Conservation (phyloP, 2,113 vertebrate species). For the Gavialis gangeticus region DNA sequence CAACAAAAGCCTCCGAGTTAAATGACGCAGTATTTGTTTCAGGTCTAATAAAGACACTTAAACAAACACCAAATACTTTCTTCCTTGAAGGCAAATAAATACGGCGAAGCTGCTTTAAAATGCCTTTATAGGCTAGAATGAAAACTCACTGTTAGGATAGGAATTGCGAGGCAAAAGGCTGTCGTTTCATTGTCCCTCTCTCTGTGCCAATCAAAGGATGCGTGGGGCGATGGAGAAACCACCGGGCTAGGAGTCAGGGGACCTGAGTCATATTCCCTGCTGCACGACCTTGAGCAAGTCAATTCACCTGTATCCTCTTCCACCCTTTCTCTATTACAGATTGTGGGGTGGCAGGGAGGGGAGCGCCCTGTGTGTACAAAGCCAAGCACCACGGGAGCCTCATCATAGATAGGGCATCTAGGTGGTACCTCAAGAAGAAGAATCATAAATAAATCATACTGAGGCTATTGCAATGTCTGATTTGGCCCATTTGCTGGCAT, state of each 20-base stretch:
- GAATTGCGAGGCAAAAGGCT: neutral
- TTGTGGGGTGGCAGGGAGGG: rapidly evolving
- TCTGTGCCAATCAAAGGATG: neutral
- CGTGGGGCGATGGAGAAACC: rapidly evolving
- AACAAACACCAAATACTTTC: conserved; percentile 21
- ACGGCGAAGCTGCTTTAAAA: neutral
- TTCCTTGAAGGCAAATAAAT: neutral
- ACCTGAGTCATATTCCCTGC: rapidly evolving
- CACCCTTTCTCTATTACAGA: neutral
- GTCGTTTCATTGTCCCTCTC: neutral
- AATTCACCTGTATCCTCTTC: neutral
- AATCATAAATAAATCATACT: neutral
- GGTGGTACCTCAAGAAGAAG: neutral
- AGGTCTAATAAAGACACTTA: conserved; percentile 57
- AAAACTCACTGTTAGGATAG: neutral
- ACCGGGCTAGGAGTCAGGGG: neutral
- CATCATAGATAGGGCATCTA: neutral
- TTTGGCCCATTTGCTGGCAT: neutral
- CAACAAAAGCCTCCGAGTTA: conserved; percentile 52
- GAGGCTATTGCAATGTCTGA: neutral
- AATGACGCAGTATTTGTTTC: conserved; percentile 70
- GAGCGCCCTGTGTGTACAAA: neutral
- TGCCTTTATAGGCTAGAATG: neutral
- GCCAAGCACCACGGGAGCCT: neutral
- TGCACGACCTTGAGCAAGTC: neutral